These are phyloP conservation scores for Ambastaia sidthimunki DNA, from an alignment of 2,797 vertebrate species.

Conservation along the genomic window DNA sequence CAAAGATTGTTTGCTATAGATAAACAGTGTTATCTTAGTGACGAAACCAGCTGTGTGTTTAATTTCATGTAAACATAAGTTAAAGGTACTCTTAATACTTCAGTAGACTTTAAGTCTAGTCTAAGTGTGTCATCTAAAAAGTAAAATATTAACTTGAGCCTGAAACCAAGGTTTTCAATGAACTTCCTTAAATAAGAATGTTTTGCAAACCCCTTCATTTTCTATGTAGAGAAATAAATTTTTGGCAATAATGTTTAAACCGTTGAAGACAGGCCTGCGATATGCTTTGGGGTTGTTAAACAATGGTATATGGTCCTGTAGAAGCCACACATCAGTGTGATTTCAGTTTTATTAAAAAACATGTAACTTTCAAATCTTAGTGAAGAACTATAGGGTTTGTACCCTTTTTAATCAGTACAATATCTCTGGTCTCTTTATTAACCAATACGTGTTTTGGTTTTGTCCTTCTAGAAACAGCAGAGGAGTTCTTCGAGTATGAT, in stretches of 20 bases:
- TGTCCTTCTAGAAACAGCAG: conserved; percentile 82
- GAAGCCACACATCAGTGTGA: no score
- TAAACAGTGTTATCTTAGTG: conserved; percentile 26
- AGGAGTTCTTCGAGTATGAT: conserved; percentile 98
- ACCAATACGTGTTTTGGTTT: not conserved
- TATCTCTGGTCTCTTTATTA: not conserved
- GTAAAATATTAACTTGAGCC: not conserved
- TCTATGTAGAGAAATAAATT: no score
- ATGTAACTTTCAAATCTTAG: no score
- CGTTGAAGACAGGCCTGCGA: not conserved
- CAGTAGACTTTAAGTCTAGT: not conserved
- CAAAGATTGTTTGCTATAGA: conserved; percentile 20
- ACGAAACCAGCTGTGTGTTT: conserved; percentile 14
- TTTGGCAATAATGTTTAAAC: not conserved
- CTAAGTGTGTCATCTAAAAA: not conserved
- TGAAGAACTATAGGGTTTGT: no score
- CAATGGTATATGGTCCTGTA: no score
- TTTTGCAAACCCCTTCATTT: not conserved
- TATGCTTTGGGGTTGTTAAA: not conserved
- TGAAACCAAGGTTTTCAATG: not conserved
- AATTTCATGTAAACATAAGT: conserved; percentile 17
- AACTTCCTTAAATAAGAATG: not conserved
- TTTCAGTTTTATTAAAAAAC: no score
- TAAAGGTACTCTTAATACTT: not conserved
- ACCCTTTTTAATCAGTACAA: not conserved